Evolutionary conservation across 2,113 vertebrate species (phyloP).

Genomic region (Nasalis larvatus): DNA sequence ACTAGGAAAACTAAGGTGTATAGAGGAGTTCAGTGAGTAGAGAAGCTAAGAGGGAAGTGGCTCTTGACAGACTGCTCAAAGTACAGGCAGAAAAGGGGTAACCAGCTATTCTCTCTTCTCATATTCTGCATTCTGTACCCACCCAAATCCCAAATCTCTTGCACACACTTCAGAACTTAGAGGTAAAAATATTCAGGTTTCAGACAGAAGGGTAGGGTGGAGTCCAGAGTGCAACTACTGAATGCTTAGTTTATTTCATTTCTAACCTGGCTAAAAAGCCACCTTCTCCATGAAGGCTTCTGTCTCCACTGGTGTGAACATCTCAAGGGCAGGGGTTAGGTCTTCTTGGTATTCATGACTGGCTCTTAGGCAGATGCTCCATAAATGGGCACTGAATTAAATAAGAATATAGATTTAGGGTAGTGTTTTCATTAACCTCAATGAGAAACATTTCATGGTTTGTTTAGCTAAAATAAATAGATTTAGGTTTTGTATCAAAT

Average conservation of each 20-base stretch:
- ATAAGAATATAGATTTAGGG: neutral
- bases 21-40: fast-evolving
- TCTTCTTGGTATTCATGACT: neutral
- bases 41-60: neutral
- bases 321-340: neutral
- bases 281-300: neutral
- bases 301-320: neutral
- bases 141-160: neutral
- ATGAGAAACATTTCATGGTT: neutral
- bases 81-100: neutral
- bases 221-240: neutral
- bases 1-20: neutral
- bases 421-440: neutral
- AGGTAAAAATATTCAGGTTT: neutral
- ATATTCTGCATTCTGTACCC: neutral
- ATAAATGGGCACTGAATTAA: neutral
- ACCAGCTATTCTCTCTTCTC: neutral
- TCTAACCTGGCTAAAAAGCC: neutral
- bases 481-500: constrained; percentile 34
- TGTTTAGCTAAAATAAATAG: constrained; percentile 40
- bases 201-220: neutral
- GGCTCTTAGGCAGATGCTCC: neutral
- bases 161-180: neutral
- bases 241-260: neutral
- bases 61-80: neutral